These are phyloP conservation scores for Terrapene triunguis DNA, from an alignment of 2,113 vertebrate genomes.

Conservation along the genomic window DNA sequence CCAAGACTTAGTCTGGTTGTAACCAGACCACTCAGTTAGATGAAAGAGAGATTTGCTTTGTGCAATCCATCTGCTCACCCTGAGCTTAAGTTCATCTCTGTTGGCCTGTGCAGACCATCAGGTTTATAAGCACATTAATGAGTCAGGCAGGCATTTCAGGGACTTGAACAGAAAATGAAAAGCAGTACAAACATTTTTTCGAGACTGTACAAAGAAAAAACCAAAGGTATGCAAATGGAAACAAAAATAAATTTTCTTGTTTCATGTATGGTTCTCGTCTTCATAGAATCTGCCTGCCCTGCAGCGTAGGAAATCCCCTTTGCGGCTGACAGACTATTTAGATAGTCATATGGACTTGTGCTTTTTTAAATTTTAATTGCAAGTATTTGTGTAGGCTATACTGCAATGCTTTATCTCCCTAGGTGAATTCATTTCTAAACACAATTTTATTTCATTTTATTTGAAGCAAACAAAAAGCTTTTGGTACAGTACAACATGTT, in stretches of 20 bases:
- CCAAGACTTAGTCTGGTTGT: neutral
- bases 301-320: conserved; percentile 57
- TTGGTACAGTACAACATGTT: neutral
- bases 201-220: neutral
- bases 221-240: conserved; percentile 68
- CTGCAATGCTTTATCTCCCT: neutral
- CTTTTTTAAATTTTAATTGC: too few species aligned
- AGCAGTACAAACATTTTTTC: neutral
- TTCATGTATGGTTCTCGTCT: conserved; percentile 15
- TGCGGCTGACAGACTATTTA: conserved; percentile 26
- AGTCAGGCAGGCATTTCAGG: conserved; percentile 31
- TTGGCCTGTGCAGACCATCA: neutral
- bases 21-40: neutral
- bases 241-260: conserved; percentile 54
- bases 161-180: conserved; percentile 66
- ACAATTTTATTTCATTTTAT: neutral
- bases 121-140: conserved; percentile 25
- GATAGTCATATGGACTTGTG: neutral
- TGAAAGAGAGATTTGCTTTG: conserved; percentile 1
- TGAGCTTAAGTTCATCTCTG: neutral
- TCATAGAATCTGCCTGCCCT: conserved; percentile 43
- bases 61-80: neutral
- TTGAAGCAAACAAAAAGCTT: neutral
- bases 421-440: neutral
- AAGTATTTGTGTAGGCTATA: neutral